These are phyloP conservation scores for Tetragnatha versicolor DNA, from an alignment of 1,140 invertebrate genomes.

Conservation along the genomic window DNA sequence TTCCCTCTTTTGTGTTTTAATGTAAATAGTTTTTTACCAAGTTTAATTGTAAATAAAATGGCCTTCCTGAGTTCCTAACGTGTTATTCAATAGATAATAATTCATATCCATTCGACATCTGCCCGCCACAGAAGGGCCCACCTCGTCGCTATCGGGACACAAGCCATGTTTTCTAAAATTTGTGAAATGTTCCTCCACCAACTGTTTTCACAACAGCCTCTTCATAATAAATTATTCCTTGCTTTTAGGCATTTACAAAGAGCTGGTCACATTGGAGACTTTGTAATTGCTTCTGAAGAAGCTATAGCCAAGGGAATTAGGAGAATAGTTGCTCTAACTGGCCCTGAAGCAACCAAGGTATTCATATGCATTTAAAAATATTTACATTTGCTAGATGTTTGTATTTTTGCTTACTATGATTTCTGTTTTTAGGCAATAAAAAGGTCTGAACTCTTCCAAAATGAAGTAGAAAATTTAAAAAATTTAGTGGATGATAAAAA, in stretches of 20 bases:
- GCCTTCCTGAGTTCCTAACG: too few species aligned
- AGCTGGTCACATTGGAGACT: slow-evolving; percentile 70
- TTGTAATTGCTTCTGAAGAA: slow-evolving; percentile 96
- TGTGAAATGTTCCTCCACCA: too few species aligned
- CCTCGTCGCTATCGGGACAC: too few species aligned
- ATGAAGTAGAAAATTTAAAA: slow-evolving; percentile 75
- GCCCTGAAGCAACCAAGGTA: slow-evolving; percentile 85
- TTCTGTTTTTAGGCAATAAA: slow-evolving; percentile 72
- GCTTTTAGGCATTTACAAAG: slow-evolving; percentile 57
- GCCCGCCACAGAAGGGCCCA: too few species aligned
- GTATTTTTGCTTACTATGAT: background rate
- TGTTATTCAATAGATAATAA: too few species aligned
- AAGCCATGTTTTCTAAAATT: too few species aligned
- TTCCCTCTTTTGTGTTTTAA: too few species aligned
- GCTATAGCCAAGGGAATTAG: slow-evolving; percentile 98
- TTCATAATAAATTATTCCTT: too few species aligned
- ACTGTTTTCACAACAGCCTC: too few species aligned
- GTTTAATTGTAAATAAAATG: too few species aligned
- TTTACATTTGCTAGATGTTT: background rate
- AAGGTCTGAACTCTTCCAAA: slow-evolving; percentile 78
- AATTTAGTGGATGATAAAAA: slow-evolving; percentile 68
- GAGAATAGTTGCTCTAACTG: slow-evolving; percentile 95
- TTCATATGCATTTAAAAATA: background rate
- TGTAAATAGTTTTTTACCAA: too few species aligned
- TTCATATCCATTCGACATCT: too few species aligned